Percentiles rank a stretch among this genome's conserved stretches.
phyloP scores from a whole-genome alignment of 2,113 vertebrate genomes.

The Falco punctatus region DNA sequence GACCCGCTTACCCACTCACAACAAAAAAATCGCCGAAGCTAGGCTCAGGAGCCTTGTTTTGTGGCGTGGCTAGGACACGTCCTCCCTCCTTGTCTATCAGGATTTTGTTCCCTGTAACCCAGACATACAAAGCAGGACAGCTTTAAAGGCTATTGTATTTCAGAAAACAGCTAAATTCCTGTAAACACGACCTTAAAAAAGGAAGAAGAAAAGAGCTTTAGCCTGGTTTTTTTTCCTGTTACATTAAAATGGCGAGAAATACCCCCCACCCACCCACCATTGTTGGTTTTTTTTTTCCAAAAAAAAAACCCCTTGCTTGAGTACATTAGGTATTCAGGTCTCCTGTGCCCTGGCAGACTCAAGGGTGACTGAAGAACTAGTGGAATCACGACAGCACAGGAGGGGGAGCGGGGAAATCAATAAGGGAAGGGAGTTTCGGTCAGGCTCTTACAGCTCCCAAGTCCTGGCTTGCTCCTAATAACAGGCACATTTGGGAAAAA shows the following conservation, averaged over 20 bases:
- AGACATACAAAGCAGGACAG: background rate
- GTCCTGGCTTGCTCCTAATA: background rate
- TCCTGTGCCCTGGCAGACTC: background rate
- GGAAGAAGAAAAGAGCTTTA: background rate
- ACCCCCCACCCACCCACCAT: background rate
- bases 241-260: background rate
- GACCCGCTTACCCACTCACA: background rate
- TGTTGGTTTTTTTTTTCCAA: background rate
- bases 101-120: background rate
- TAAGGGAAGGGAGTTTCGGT: background rate
- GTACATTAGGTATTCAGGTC: slow-evolving; percentile 25
- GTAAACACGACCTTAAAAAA: slow-evolving; percentile 5
- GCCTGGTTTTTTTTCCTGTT: background rate
- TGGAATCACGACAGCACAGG: background rate
- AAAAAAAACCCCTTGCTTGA: background rate
- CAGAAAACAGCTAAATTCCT: slow-evolving; percentile 9
- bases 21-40: background rate
- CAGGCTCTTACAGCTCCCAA: background rate
- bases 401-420: background rate
- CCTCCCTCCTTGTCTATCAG: background rate
- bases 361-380: slow-evolving; percentile 6
- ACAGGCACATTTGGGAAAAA: background rate
- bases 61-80: background rate
- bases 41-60: background rate
- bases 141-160: background rate